These are phyloP conservation scores for Halichondria panicea DNA, from an alignment of 37 sponge, comb jelly and placozoan species.

Conservation along the genomic window DNA sequence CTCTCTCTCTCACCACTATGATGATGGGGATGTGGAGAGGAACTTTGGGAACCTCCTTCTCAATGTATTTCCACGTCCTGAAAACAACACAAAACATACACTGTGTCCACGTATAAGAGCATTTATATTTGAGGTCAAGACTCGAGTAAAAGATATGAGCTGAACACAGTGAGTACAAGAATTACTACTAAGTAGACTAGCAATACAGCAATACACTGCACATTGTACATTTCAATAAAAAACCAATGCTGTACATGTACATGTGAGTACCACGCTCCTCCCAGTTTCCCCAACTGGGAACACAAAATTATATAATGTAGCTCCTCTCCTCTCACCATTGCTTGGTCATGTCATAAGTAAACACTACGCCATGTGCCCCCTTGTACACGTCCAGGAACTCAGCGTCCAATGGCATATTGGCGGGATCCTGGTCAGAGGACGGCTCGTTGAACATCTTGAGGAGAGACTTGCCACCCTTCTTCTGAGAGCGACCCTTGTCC, in stretches of 20 bases:
- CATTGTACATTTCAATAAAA: too few relatives aligned
- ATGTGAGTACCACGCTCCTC: too few relatives aligned
- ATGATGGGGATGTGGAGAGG: constrained; percentile 89
- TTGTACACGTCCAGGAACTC: constrained; percentile 93
- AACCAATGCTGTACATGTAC: too few relatives aligned
- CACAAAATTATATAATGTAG: neutral
- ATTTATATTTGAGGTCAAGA: too few relatives aligned
- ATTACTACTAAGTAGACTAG: too few relatives aligned
- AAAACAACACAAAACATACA: too few relatives aligned
- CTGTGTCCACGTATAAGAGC: too few relatives aligned
- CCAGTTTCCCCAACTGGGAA: too few relatives aligned
- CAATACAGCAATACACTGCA: too few relatives aligned
- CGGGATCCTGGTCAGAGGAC: constrained; percentile 5
- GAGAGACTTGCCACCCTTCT: constrained; percentile 11
- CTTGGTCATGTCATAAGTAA: constrained; percentile 88
- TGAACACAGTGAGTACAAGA: too few relatives aligned
- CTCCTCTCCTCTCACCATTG: constrained; percentile 66
- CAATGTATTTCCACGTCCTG: constrained; percentile 95
- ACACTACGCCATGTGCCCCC: constrained; percentile 82
- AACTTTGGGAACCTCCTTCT: constrained; percentile 73
- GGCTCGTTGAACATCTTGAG: constrained; percentile 51
- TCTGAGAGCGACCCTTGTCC: constrained; percentile 75
- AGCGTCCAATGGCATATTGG: constrained; percentile 65
- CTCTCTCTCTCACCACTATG: constrained; percentile 67
- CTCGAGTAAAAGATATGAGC: too few relatives aligned